These are phyloP conservation scores for Habrosyne pyritoides DNA, from an alignment of 2,888 invertebrate species.

Conservation along the genomic window DNA sequence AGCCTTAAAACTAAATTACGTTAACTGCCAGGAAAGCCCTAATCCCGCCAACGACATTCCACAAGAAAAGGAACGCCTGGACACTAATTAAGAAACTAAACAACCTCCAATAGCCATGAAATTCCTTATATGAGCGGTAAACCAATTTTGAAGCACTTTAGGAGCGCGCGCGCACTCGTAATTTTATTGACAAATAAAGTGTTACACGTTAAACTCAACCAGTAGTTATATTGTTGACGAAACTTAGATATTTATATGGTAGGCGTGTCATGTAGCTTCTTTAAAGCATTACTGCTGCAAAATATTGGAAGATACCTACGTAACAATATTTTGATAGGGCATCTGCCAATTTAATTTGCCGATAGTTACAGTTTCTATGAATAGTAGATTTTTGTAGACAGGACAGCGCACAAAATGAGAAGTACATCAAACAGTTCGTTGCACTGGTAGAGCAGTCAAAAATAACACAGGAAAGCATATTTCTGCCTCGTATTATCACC, in stretches of 20 bases:
- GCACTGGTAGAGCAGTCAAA: not conserved
- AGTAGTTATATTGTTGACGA: conserved; percentile 48
- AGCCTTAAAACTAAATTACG: conserved; percentile 55
- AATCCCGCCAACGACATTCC: conserved; percentile 56
- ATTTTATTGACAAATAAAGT: conserved; percentile 75
- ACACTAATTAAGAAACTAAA: conserved; percentile 77
- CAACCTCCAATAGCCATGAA: conserved; percentile 75
- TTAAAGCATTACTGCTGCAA: not conserved
- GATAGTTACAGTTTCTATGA: too few species aligned
- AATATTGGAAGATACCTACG: too few species aligned
- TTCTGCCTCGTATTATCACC: conserved; percentile 1
- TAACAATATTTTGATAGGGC: too few species aligned
- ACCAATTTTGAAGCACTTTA: conserved; percentile 74
- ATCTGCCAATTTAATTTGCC: too few species aligned
- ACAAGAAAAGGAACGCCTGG: conserved; percentile 53
- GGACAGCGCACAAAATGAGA: not conserved
- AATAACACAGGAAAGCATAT: not conserved
- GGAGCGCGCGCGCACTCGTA: conserved; percentile 59
- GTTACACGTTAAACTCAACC: conserved; percentile 49
- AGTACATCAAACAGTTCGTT: not conserved
- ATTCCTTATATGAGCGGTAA: conserved; percentile 76
- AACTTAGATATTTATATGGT: conserved; percentile 49
- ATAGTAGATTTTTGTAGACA: too few species aligned
- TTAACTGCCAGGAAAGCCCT: conserved; percentile 55
- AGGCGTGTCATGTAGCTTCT: conserved; percentile 16